These are phyloP conservation scores for Phoenicopterus ruber DNA, from an alignment of 2,113 vertebrate genomes.

Conservation along the genomic window DNA sequence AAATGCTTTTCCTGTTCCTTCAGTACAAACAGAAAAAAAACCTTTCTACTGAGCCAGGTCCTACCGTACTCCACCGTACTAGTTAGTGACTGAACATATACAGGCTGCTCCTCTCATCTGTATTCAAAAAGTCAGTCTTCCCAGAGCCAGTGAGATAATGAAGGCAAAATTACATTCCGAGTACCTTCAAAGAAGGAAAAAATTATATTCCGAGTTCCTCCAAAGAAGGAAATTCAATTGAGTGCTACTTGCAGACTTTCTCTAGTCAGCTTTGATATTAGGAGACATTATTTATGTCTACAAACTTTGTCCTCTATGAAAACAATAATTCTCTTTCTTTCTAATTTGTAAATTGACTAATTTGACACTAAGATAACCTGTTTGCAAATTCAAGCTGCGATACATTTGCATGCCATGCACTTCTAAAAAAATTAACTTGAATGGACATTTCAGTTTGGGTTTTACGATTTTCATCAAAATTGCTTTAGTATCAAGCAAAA, in stretches of 20 bases:
- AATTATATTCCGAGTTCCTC: not conserved
- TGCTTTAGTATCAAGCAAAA: not conserved
- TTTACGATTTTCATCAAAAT: not conserved
- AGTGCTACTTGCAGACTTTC: not conserved
- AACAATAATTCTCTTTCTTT: not conserved
- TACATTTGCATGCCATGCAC: not conserved
- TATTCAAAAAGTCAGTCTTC: not conserved
- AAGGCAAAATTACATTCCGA: not conserved
- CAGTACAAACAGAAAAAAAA: not conserved
- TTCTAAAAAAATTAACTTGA: not conserved
- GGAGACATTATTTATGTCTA: not conserved
- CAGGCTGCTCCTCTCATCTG: not conserved
- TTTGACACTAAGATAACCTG: not conserved
- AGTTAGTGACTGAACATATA: not conserved
- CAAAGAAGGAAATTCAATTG: not conserved
- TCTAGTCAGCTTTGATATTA: not conserved
- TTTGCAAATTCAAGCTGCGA: not conserved
- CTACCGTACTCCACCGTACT: not conserved
- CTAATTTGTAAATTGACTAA: not conserved
- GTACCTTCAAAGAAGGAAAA: not conserved
- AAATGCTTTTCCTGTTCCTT: not conserved
- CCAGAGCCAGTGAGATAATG: not conserved
- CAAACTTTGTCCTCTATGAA: not conserved
- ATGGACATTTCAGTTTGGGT: not conserved
- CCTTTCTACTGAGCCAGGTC: not conserved